These are phyloP conservation scores for Oxyura jamaicensis DNA, from an alignment of 2,113 vertebrate species.

Conservation along the genomic window DNA sequence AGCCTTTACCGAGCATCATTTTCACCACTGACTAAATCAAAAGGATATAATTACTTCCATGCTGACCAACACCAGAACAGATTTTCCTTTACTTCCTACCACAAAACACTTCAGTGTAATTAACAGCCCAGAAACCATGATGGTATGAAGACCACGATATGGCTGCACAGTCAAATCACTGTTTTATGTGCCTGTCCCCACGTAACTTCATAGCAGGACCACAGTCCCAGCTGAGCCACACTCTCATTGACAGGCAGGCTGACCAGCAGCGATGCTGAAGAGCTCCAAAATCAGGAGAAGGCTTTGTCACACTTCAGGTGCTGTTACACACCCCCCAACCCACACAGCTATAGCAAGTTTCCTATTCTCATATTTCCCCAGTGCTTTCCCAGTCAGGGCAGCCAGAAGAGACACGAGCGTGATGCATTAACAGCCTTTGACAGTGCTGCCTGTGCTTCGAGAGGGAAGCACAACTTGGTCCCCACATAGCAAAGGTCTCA, in stretches of 20 bases:
- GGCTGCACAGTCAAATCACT: background rate
- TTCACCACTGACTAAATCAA: background rate
- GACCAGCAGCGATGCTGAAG: background rate
- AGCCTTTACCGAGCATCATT: background rate
- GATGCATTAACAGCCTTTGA: rapidly evolving
- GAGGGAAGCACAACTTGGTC: background rate
- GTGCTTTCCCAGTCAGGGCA: background rate
- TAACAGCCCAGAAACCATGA: background rate
- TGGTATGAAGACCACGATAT: background rate
- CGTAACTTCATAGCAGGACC: background rate
- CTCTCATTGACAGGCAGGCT: background rate
- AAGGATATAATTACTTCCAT: constrained; percentile 30
- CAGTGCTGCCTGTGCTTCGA: too few relatives aligned
- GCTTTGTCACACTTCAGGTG: background rate
- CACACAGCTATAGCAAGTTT: background rate
- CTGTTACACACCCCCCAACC: rapidly evolving
- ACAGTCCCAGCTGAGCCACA: background rate
- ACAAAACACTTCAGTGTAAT: constrained; percentile 32
- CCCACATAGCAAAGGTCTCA: background rate
- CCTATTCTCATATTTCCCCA: background rate
- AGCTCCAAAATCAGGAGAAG: background rate
- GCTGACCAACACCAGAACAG: constrained; percentile 22
- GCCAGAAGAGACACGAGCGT: background rate
- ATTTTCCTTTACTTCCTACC: constrained; percentile 19
- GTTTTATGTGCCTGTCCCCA: background rate